A percentile compares a stretch with the other conserved stretches of the same genome.
Evolutionary conservation across 2,797 vertebrate species (phyloP).

Genomic region (Lithobates sylvaticus): DNA sequence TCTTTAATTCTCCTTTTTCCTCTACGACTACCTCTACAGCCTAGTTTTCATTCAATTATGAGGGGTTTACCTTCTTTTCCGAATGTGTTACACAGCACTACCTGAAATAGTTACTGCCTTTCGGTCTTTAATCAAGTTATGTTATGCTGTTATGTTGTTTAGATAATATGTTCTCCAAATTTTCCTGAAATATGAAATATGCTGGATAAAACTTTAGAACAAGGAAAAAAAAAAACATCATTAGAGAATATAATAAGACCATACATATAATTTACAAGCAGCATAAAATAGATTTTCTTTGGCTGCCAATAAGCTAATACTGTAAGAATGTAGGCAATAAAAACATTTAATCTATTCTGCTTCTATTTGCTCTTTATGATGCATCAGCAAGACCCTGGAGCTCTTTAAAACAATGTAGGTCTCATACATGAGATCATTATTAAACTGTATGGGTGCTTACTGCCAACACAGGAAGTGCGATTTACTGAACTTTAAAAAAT

Average conservation of each 20-base stretch:
- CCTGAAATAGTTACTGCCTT: too few species aligned
- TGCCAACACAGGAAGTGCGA: not conserved
- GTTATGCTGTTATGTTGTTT: too few species aligned
- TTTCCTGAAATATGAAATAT: too few species aligned
- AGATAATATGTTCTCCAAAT: too few species aligned
- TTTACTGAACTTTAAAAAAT: slow-evolving; percentile 30
- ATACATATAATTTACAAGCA: not conserved
- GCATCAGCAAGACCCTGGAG: slow-evolving; percentile 11
- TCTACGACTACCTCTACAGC: too few species aligned
- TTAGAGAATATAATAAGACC: not conserved
- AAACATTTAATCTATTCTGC: slow-evolving; percentile 25
- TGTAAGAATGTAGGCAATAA: not conserved
- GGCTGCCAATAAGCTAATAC: not conserved
- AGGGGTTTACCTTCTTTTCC: too few species aligned
- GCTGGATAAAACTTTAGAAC: too few species aligned
- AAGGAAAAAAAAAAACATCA: too few species aligned
- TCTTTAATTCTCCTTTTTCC: too few species aligned
- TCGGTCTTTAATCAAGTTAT: too few species aligned
- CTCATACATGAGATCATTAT: slow-evolving; percentile 28
- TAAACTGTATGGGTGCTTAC: slow-evolving; percentile 33
- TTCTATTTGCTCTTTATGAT: slow-evolving; percentile 9
- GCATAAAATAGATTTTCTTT: not conserved
- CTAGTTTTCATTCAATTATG: too few species aligned
- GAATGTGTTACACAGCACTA: too few species aligned
- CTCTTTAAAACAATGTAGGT: slow-evolving; percentile 31